These are phyloP conservation scores for Dinoponera quadriceps DNA, from an alignment of 1,140 invertebrate species.

Conservation along the genomic window DNA sequence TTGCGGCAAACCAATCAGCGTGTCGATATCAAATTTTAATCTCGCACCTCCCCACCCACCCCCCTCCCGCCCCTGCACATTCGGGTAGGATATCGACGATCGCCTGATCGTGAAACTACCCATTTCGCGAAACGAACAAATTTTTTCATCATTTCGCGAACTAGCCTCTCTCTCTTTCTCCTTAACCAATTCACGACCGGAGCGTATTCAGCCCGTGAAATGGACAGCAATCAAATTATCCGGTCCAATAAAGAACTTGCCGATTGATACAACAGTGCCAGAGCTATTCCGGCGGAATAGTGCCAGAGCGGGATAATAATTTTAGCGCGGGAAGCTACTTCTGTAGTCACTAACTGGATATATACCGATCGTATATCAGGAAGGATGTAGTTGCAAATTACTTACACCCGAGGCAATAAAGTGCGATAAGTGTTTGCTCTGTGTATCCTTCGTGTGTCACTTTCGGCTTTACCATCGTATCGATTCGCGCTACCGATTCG, in stretches of 20 bases:
- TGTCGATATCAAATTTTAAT: constrained; percentile 61
- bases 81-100: constrained; percentile 22
- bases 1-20: constrained; percentile 52
- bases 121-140: constrained; percentile 45
- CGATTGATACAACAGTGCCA: constrained; percentile 21
- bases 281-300: neutral
- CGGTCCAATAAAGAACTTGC: constrained; percentile 9
- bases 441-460: too few species aligned
- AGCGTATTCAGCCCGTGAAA: constrained; percentile 33
- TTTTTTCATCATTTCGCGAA: constrained; percentile 44
- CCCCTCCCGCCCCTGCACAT: neutral
- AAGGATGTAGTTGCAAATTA: too few species aligned
- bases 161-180: constrained; percentile 10
- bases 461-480: too few species aligned
- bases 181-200: constrained; percentile 21
- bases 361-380: too few species aligned
- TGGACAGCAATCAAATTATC: constrained; percentile 21
- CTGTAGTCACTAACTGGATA: too few species aligned
- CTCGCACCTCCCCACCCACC: constrained; percentile 27
- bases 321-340: neutral
- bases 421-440: too few species aligned
- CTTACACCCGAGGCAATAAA: too few species aligned
- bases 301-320: neutral
- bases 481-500: too few species aligned
- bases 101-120: constrained; percentile 39